Percentiles rank a stretch among this genome's conserved stretches.
These are phyloP conservation scores for Dasyprocta punctata DNA, from an alignment of 2,113 vertebrate species.

Conservation along the genomic window DNA sequence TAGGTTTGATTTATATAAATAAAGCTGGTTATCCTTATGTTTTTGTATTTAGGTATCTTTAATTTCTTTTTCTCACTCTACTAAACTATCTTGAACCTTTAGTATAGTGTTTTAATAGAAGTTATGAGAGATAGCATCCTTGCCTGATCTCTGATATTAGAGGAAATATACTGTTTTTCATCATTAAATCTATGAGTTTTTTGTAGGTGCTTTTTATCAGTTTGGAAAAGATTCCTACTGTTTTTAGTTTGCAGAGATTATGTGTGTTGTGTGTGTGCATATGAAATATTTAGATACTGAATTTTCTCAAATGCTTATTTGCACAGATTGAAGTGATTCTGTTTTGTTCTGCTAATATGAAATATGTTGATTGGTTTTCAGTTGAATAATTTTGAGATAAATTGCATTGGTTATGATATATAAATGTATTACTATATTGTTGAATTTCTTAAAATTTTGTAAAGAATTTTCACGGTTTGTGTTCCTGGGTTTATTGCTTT, in stretches of 20 bases:
- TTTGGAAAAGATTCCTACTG: neutral
- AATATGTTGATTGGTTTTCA: neutral
- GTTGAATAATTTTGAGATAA: neutral
- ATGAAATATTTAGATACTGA: neutral
- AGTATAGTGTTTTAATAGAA: neutral
- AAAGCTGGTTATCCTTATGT: neutral
- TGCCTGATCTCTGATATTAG: neutral
- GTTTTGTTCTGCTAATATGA: neutral
- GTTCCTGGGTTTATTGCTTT: neutral
- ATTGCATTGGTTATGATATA: neutral
- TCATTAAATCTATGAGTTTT: neutral
- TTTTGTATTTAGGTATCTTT: neutral
- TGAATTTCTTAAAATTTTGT: neutral
- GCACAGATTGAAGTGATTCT: neutral
- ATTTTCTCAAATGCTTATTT: slow-evolving; percentile 22
- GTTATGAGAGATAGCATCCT: neutral
- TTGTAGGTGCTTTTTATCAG: neutral
- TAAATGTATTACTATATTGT: neutral
- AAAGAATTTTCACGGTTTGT: neutral
- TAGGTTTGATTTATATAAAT: slow-evolving; percentile 39
- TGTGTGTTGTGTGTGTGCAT: neutral
- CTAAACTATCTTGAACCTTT: neutral
- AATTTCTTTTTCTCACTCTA: neutral
- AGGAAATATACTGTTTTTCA: neutral
- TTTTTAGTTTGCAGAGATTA: neutral